Percentiles rank a stretch among this genome's conserved stretches.
Conservation (phyloP, 2,797 vertebrate species). For the Anisognathus igniventris region DNA sequence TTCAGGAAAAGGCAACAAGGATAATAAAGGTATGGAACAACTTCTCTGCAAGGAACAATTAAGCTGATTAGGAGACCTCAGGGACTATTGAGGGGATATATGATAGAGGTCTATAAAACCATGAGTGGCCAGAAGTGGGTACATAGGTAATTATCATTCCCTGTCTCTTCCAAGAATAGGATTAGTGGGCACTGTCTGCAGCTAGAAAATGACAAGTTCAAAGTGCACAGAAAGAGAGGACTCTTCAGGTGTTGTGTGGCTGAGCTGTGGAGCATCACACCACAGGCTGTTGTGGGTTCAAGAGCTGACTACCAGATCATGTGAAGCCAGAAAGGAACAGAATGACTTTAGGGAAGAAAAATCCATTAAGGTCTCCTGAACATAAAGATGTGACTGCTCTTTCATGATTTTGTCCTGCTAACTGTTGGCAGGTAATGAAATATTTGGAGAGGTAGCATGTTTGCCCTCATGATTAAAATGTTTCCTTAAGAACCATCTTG, state of each 20-base stretch:
- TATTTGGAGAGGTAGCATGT: background rate
- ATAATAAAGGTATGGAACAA: background rate
- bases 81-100: background rate
- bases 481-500: background rate
- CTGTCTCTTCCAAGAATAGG: background rate
- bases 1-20: background rate
- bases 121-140: background rate
- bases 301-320: background rate
- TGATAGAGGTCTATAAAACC: background rate
- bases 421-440: background rate
- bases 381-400: background rate
- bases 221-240: background rate
- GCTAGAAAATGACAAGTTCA: background rate
- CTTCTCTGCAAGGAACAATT: background rate
- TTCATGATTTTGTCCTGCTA: background rate
- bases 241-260: background rate
- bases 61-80: background rate
- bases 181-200: background rate
- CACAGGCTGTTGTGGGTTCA: background rate
- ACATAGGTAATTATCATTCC: background rate
- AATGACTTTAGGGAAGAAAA: background rate
- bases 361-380: background rate
- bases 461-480: background rate
- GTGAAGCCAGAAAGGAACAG: background rate
- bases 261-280: background rate